Evolutionary conservation across 2,888 invertebrate species (phyloP), one percentile per base, ranked within the genome.

Genomic region (Drepanosiphum platanoidis): DNA sequence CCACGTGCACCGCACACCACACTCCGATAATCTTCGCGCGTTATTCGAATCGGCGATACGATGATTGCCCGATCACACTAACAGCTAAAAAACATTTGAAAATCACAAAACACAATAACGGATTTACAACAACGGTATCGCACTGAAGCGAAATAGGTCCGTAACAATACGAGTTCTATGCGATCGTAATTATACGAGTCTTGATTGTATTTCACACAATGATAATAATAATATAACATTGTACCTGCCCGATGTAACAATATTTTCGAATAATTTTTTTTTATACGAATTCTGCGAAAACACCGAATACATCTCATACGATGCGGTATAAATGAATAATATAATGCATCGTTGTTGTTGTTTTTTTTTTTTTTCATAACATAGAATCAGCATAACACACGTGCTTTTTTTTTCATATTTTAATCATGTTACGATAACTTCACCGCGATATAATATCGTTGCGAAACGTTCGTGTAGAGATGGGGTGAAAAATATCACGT

Each of bases 71-170:
- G 61, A 46, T 72, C 64, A 34, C 22, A n/a, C 34, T 34, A 58
- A 36, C 22, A 27, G 46, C 13, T 46, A 46, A 27, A 52, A 80
- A 36, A 68, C 8, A 46, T 79, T 46, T 34, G 1, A n/a, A 78
- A 78, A 66, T 78, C 8, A 13, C 61, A 1, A 27, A 22, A 8
- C 36, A 39, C 30, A n/a, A 58, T 70, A 58, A 36, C n/a, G 36
- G 30, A 72, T 32, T n/a, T 27, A 30, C 36, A 81, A 71, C 30
- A 81, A 71, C 30, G 39, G 30, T 81, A 52, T 22, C 11, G 36
- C 22, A 42, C 1, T 39, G 3, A 36, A n/a, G 42, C 30, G 30
- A 30, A 13, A 13, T 64, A 7, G 3, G 64, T 64, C 13, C 27
- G 27, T 30, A 27, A 64, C 30, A 11, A 64, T 64, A 64, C 4